Base-by-base conservation (phyloP, 2,888 invertebrate genomes). In the Cheilosia variabilis region DNA sequence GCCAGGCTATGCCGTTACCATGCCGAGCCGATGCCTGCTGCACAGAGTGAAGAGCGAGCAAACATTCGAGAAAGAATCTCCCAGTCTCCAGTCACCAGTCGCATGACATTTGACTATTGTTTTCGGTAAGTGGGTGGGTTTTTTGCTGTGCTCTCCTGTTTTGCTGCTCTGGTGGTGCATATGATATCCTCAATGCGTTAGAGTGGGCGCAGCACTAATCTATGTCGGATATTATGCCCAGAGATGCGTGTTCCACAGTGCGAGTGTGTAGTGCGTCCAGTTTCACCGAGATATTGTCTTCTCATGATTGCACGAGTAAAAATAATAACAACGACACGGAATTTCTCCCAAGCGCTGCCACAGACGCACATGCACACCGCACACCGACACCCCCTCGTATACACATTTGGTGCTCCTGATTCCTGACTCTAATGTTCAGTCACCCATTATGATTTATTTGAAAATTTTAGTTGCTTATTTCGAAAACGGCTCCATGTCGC, bases 391-490 rank as follows among this genome's bases (percentile, higher is more conserved):
- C 31, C 31, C 27, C 27, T 43, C 37, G 1, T 31, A 57, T 45
- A 17, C 62, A 60, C 52, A 31, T 55, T 55, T 53, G 72, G 45
- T 65, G 75, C 55, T 79, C 31, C 71, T 71, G 72, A 52, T 5
- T 52, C 50, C 50, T 50, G 50, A 81, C 66, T 72, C 86, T 72
- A 86, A 86, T 81, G 81, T 72, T 81, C 86, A 86, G 86, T 86
- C 86, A 86, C 86, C 81, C 86, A 81, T 81, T 86, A 86, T 86
- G 86, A 86, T 86, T 86, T 86, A 86, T 86, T 86, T 86, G 86
- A 86, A 81, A 81, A 86, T 86, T 76, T 86, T 81, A 86, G 86
- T 81, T 86, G 86, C 86, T 72, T 72, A 81, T 86, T 86, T 86
- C 71, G 71, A 86, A 81, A 86, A 71, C 80, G 66, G 68, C 66